Base-by-base conservation (phyloP, 2,888 invertebrate genomes). In the Drosophila anomalata region DNA sequence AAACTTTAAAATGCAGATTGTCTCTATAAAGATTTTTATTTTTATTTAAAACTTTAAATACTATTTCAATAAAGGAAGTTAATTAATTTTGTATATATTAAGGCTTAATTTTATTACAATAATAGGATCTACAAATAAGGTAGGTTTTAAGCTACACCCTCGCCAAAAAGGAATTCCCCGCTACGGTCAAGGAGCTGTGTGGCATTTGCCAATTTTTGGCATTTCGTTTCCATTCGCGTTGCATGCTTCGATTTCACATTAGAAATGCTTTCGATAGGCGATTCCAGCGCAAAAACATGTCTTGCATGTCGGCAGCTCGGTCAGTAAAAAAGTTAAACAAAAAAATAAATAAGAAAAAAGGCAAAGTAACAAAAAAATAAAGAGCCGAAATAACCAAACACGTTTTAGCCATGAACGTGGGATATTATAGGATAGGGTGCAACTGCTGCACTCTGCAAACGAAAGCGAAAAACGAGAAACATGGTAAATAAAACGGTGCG, bases 161-260 rank as follows among this genome's bases (percentile, higher is more conserved):
- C 47, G 11, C 55, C 33, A n/a, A 36, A 20, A 55, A 51, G 54
- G 71, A 69, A 60, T 66, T 65, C 50, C 56, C 52, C 72, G 77
- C 77, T 86, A 72, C 79, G 87, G 65, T 69, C 55, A 72, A 36
- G 55, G 47, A 59, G 46, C 36, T 61, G 44, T 69, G 69, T 17
- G 71, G 75, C 66, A 79, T 70, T 77, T 14, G 47, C 24, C 73
- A 44, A 50, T 44, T 58, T 76, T 80, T 77, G 80, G 84, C 87
- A 77, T 88, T 88, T 86, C 68, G 79, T 74, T 86, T 79, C 66
- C 77, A 74, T 86, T 87, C 69, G 76, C 69, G 85, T 77, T 81
- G 80, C 87, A 83, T 83, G 88, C 63, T 87, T 89, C 79, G 88
- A 89, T 84, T 89, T 89, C 89, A 89, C 89, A 88, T 89, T 84